Conservation (phyloP, 2,888 invertebrate species). For the Gasteruption jaculator region DNA sequence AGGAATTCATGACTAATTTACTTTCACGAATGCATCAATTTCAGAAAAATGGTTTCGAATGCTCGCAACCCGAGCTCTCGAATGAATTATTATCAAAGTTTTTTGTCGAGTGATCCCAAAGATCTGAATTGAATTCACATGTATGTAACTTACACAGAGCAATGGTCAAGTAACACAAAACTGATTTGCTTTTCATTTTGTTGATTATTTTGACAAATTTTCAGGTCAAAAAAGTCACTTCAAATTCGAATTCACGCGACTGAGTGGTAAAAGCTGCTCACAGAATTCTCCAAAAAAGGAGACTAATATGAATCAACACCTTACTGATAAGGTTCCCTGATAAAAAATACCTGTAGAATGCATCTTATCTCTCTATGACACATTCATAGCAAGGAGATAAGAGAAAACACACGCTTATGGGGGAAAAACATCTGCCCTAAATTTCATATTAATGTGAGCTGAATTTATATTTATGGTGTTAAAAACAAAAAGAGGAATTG, state of each 20-base stretch:
- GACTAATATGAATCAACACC: slow-evolving; percentile 37
- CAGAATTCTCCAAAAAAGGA: slow-evolving; percentile 10
- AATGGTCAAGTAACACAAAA: slow-evolving; percentile 38
- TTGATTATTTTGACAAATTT: too few relatives aligned
- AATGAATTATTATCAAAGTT: too few relatives aligned
- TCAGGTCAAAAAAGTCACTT: not conserved
- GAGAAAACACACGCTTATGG: slow-evolving; percentile 7
- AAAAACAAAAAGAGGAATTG: too few relatives aligned
- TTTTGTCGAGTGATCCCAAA: too few relatives aligned
- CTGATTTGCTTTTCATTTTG: slow-evolving; percentile 33
- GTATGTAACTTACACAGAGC: slow-evolving; percentile 44
- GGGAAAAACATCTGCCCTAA: too few relatives aligned
- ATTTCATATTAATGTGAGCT: slow-evolving; percentile 1
- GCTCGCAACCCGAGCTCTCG: too few relatives aligned
- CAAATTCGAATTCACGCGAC: not conserved
- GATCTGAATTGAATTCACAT: too few relatives aligned
- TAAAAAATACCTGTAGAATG: slow-evolving; percentile 24
- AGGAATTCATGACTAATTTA: too few relatives aligned
- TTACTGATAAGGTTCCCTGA: slow-evolving; percentile 37
- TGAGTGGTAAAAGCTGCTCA: not conserved
- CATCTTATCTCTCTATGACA: slow-evolving; percentile 35
- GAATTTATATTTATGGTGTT: slow-evolving; percentile 3
- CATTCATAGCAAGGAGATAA: too few relatives aligned
- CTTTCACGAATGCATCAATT: too few relatives aligned
- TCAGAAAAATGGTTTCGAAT: too few relatives aligned